Conservation (phyloP, 2,797 vertebrate genomes). For the Heteromormyrus szaboi region DNA sequence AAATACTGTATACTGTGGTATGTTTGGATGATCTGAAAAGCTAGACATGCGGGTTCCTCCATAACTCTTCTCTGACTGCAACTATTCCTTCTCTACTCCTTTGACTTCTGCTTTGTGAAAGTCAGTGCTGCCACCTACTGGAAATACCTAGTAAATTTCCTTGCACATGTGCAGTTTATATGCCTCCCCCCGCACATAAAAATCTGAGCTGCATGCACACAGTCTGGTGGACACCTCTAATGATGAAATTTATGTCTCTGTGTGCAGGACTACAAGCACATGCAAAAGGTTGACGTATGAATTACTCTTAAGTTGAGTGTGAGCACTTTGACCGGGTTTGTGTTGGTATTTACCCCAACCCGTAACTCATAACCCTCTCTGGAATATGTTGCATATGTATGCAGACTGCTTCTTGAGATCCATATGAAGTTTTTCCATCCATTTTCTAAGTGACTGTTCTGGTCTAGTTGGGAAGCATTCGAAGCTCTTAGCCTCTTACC, state of each 20-base stretch:
- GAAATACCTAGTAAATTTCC: neutral
- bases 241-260: neutral
- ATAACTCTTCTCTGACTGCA: neutral
- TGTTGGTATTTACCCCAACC: neutral
- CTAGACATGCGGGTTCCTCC: neutral
- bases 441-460: neutral
- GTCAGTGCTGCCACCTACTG: neutral
- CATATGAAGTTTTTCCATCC: neutral
- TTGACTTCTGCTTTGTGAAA: neutral
- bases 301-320: neutral
- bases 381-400: neutral
- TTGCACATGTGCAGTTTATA: neutral
- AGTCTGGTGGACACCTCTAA: neutral
- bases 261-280: neutral
- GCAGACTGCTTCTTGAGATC: neutral
- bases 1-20: neutral
- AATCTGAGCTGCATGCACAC: neutral
- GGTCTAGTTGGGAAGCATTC: neutral
- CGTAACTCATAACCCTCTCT: neutral
- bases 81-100: neutral
- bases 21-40: neutral
- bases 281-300: neutral
- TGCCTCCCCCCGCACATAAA: neutral
- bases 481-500: neutral
- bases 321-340: neutral